Evolutionary conservation across 2,113 vertebrate species (phyloP).

Genomic region (Oreochromis spilurus): DNA sequence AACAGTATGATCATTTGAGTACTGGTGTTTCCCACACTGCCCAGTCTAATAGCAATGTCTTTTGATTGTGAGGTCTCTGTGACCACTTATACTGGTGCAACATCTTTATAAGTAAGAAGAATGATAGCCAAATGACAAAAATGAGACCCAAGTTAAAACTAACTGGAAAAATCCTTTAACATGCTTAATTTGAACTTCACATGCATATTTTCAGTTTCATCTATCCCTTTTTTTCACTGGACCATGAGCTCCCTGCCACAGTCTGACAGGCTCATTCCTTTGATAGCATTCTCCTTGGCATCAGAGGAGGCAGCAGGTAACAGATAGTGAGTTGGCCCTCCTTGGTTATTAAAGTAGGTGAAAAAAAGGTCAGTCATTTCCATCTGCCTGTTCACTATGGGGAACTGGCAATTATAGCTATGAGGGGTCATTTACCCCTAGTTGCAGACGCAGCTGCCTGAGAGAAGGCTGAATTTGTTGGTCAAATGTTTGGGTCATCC

Average conservation of each 20-base stretch:
- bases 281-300: neutral
- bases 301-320: constrained; percentile 9
- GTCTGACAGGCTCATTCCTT: neutral
- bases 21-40: neutral
- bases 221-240: neutral
- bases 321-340: neutral
- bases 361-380: constrained; percentile 35
- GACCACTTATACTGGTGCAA: neutral
- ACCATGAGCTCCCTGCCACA: neutral
- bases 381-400: constrained; percentile 9
- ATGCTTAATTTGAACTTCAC: neutral
- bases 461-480: neutral
- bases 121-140: neutral
- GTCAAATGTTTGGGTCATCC: neutral
- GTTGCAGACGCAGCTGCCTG: neutral
- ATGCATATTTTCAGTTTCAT: neutral
- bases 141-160: neutral
- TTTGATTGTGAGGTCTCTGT: neutral
- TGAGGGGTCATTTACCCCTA: constrained; percentile 26
- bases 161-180: neutral
- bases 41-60: neutral
- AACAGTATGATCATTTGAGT: too few relatives aligned
- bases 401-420: constrained; percentile 19
- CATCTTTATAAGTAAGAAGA: neutral
- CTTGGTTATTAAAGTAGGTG: constrained; percentile 32